Conservation (phyloP, 2,888 invertebrate species). For the Aleiodes testaceus region DNA sequence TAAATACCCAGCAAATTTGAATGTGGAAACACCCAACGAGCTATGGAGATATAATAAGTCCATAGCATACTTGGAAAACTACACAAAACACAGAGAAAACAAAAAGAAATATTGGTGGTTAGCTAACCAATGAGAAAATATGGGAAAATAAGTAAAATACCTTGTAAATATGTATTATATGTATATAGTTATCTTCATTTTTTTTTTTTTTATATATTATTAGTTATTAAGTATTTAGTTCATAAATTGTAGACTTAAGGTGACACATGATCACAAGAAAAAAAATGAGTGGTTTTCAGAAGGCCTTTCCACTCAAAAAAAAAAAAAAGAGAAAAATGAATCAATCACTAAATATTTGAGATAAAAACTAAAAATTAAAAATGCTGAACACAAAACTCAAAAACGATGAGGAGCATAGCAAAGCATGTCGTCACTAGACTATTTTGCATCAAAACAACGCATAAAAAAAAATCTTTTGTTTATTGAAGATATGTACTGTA, state of each 20-base stretch:
- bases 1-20: constrained; percentile 2
- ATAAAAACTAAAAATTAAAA: too few species aligned
- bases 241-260: too few species aligned
- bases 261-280: constrained; percentile 1
- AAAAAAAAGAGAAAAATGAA: too few species aligned
- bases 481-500: too few species aligned
- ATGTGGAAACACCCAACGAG: neutral
- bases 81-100: constrained; percentile 27
- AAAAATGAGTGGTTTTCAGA: neutral
- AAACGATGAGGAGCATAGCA: too few species aligned
- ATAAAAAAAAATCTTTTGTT: too few species aligned
- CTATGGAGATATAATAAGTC: constrained; percentile 28
- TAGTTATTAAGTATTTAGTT: neutral
- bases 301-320: too few species aligned
- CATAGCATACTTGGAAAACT: neutral
- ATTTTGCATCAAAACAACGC: too few species aligned
- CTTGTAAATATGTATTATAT: constrained; percentile 7
- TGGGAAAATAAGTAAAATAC: neutral
- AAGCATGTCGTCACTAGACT: too few species aligned
- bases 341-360: too few species aligned
- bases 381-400: too few species aligned
- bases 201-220: neutral
- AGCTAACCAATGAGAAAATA: neutral
- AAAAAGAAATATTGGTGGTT: constrained; percentile 35
- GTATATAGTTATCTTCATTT: neutral